Conservation (phyloP, 2,113 vertebrate genomes). For the Xenopus laevis region DNA sequence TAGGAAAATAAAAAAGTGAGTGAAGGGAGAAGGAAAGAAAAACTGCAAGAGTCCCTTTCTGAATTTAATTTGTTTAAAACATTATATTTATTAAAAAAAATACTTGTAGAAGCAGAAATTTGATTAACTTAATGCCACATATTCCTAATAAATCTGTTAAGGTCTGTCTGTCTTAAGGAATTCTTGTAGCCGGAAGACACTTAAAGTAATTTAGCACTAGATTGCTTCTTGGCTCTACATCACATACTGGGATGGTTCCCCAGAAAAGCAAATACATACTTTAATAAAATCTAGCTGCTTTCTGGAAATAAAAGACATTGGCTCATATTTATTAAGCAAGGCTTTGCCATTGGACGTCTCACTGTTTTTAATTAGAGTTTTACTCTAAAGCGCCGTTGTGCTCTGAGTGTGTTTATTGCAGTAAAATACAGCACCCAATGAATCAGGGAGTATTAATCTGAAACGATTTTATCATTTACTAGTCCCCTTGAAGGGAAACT, state of each 20-base stretch:
- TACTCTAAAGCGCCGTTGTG: too few species aligned
- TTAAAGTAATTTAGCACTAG: conserved; percentile 30
- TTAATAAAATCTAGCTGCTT: neutral
- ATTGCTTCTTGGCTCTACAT: conserved; percentile 19
- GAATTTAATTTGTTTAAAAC: too few species aligned
- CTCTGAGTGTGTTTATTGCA: too few species aligned
- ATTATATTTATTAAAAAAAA: neutral
- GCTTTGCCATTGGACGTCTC: neutral
- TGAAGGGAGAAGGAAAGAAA: too few species aligned
- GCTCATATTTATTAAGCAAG: neutral
- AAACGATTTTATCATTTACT: too few species aligned
- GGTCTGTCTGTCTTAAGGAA: conserved; percentile 11
- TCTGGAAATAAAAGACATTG: neutral
- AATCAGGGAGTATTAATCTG: too few species aligned
- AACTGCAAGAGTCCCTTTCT: too few species aligned
- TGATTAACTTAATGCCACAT: conserved; percentile 21
- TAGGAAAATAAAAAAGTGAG: too few species aligned
- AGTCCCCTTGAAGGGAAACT: too few species aligned
- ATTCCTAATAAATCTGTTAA: conserved; percentile 24
- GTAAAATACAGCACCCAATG: too few species aligned
- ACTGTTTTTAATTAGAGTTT: too few species aligned
- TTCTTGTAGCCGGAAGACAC: conserved; percentile 30
- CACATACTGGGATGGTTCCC: neutral
- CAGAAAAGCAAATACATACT: neutral
- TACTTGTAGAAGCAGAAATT: neutral